A percentile compares a stretch with the other conserved stretches of the same genome.
Conservation (phyloP, 1,140 invertebrate genomes). For the Drosophila malerkotliana region DNA sequence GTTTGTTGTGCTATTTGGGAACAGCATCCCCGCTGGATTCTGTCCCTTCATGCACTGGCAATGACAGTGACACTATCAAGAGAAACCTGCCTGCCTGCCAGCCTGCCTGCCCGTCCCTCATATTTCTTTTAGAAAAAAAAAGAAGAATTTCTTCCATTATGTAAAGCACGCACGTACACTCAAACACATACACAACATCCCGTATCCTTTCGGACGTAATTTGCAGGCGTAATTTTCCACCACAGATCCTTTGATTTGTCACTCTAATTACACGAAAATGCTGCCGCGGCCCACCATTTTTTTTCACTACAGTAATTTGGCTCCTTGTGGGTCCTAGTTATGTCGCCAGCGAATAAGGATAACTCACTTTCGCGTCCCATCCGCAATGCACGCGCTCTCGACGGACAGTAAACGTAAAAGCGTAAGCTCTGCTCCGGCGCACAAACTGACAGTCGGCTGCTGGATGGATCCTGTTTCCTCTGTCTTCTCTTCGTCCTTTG, state of each 20-base stretch:
- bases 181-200: slow-evolving; percentile 35
- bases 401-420: slow-evolving; percentile 51
- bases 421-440: slow-evolving; percentile 67
- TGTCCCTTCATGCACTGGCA: slow-evolving; percentile 57
- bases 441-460: slow-evolving; percentile 64
- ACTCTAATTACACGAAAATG: slow-evolving; percentile 60
- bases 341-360: slow-evolving; percentile 27
- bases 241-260: slow-evolving; percentile 50
- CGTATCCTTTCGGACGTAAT: slow-evolving; percentile 17
- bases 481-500: background rate
- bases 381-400: slow-evolving; percentile 67
- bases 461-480: slow-evolving; percentile 25
- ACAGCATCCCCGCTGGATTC: slow-evolving; percentile 46
- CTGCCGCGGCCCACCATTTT: slow-evolving; percentile 45
- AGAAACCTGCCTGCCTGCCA: slow-evolving; percentile 19
- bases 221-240: slow-evolving; percentile 37
- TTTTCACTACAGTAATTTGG: slow-evolving; percentile 74
- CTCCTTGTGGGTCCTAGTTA: slow-evolving; percentile 33
- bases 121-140: slow-evolving; percentile 23
- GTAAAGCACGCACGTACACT: slow-evolving; percentile 50
- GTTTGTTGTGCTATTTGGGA: slow-evolving; percentile 73
- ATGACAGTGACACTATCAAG: slow-evolving; percentile 79
- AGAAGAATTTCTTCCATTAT: slow-evolving; percentile 53
- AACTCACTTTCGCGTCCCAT: slow-evolving; percentile 30
- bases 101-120: too few species aligned